A percentile compares a stretch with the other conserved stretches of the same genome.
Conservation (phyloP, 2,113 vertebrate genomes). For the Cranoglanis bouderius region DNA sequence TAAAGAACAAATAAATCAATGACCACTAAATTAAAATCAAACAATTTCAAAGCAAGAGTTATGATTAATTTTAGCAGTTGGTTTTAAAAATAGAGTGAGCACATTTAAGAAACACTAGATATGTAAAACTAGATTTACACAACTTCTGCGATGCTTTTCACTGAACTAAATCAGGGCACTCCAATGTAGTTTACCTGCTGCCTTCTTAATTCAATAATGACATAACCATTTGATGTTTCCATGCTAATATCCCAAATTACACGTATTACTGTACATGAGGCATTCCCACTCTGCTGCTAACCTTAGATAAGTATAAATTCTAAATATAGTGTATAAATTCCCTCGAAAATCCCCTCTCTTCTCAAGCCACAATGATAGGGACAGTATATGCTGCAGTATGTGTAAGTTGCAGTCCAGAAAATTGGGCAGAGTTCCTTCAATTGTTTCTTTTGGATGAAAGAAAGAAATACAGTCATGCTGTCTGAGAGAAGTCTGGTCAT, state of each 20-base stretch:
- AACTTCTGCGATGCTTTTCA: not conserved
- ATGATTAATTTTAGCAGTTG: not conserved
- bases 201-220: not conserved
- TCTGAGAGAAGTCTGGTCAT: not conserved
- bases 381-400: not conserved
- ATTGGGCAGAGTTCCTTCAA: slow-evolving; percentile 21
- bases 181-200: not conserved
- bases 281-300: not conserved
- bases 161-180: not conserved
- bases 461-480: not conserved
- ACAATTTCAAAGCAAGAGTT: not conserved
- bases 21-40: not conserved
- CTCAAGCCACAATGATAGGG: not conserved
- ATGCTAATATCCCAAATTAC: not conserved
- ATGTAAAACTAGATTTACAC: not conserved
- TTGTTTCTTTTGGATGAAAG: slow-evolving; percentile 9
- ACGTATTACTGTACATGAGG: not conserved
- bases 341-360: not conserved
- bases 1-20: not conserved
- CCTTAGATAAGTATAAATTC: not conserved
- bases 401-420: not conserved
- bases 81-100: not conserved
- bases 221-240: not conserved
- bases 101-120: not conserved
- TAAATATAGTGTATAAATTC: not conserved